Base-by-base conservation (phyloP, 2,113 vertebrate species). In the Melanostigma gelatinosum region DNA sequence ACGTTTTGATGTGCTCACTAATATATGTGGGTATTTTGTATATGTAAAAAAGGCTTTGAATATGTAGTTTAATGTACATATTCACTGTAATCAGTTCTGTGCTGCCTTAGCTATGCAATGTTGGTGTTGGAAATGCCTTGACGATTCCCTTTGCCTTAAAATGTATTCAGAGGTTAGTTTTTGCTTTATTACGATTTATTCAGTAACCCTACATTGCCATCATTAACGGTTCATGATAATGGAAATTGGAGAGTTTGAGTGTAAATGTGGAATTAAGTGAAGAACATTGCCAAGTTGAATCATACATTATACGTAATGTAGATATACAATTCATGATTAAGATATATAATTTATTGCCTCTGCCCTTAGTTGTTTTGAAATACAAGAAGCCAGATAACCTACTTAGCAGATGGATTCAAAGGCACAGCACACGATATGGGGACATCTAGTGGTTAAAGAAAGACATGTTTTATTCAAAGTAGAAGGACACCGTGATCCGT, bases 31-130 rank as follows among this genome's bases (percentile, higher is more conserved):
- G 83, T 85, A 75, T 86, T 84, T 84, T 93, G 89, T 93, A 85
- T 64, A 87, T 89, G 91, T 89, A 91, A 48, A 50, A 72, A 50
- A 83, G 77, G 73, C 77, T 81, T 84, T 83, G 81, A 77, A 69
- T 77, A 87, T 67, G 84, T 63, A 85, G 77, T 86, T 85, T 86
- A 86, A 85, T 93, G 91, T 93, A 92, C 75, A 91, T 91, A 91
- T 80, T 85, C 75, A 71, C 76, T 87, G 89, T 90, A 87, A 84
- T 85, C 77, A 81, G 86, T 85, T 87, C 68, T 84, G 84, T 85
- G 88, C 79, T 90, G 92, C 93, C 92, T 95, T 94, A 93, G 94
- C 95, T 95, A 95, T 96, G 95, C 94, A 96, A 94, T 88, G 90
- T 84, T 83, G 93, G 92, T 92, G 83, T 91, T 91, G 80, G 81